Evolutionary conservation across 2,113 vertebrate genomes (phyloP), one percentile per base, ranked within the genome.

Genomic region (Eidolon helvum): DNA sequence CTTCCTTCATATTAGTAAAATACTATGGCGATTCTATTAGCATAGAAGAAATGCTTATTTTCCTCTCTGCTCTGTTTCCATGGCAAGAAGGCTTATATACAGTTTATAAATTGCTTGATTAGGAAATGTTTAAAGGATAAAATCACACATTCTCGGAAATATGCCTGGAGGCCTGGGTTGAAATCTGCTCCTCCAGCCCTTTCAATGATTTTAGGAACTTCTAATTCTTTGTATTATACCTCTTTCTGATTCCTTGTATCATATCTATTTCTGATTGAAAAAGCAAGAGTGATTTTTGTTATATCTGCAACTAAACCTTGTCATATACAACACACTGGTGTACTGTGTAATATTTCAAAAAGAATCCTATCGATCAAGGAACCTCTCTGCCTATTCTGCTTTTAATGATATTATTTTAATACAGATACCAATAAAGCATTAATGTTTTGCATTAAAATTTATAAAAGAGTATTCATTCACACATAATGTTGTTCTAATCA

Each of bases 51-150:
- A 91, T 79, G 30, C 28, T 72, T 30, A 53, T 84, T 94, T 97
- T 91, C 65, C 65, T 68, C 82, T 95, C 24, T 92, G 33, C 19
- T 78, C 18, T 83, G 35, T 72, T 79, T 90, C 18, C 65, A 59
- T 61, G 74, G 40, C 24, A 96, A 86, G 55, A 88, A 65, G 28
- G 35, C 18, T 66, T 89, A 19, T 26, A 55, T 61, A 72, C 6
- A 79, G 38, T 55, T 66, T 91, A 68, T 43, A 22, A 92, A 83
- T 82, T 87, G 28, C 75, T 96, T 80, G 33, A 71, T 96, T 90
- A 77, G 33, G 22, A 82, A n/a, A 92, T 88, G n/a, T 89, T 79
- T 48, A 93, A 84, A 90, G 74, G 30, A n/a, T 63, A 90, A 88
- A 77, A 71, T 14, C 24, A 83, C 38, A 45, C 10, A 69, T 88